Evolutionary conservation across 2,888 invertebrate species (phyloP).

Genomic region (Callimorpha dominula): DNA sequence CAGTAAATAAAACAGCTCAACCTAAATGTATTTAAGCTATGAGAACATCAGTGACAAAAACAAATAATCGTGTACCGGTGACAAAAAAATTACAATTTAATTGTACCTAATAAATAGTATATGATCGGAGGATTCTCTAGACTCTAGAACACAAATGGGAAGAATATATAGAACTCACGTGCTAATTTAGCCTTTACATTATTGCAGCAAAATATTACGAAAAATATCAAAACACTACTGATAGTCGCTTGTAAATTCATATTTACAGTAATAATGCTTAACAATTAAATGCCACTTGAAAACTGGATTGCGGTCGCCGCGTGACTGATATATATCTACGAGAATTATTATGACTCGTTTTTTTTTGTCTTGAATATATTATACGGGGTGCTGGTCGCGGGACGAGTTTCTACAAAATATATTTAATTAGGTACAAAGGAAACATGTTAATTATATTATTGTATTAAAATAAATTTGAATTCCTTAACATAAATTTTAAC

Average conservation of each 20-base stretch:
- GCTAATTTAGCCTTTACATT: constrained; percentile 67
- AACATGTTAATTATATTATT: neutral
- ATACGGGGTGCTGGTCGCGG: neutral
- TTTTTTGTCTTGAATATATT: neutral
- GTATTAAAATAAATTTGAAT: neutral
- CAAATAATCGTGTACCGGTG: no score
- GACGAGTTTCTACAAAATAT: neutral
- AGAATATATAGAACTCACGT: constrained; percentile 63
- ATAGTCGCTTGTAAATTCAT: constrained; percentile 62
- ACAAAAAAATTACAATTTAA: neutral
- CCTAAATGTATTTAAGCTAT: no score
- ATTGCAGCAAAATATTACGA: constrained; percentile 55
- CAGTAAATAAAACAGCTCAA: no score
- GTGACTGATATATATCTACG: constrained; percentile 11
- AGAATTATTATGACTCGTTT: neutral
- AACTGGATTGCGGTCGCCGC: constrained; percentile 55
- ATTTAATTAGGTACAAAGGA: neutral
- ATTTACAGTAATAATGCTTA: constrained; percentile 54
- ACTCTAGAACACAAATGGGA: neutral
- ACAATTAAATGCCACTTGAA: constrained; percentile 60
- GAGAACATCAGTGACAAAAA: no score
- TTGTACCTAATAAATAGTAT: neutral
- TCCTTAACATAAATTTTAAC: neutral
- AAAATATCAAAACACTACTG: constrained; percentile 55
- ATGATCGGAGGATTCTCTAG: neutral